Evolutionary conservation across 1,140 invertebrate species (phyloP), one percentile per base, ranked within the genome.

Genomic region (Diorhabda sublineata): DNA sequence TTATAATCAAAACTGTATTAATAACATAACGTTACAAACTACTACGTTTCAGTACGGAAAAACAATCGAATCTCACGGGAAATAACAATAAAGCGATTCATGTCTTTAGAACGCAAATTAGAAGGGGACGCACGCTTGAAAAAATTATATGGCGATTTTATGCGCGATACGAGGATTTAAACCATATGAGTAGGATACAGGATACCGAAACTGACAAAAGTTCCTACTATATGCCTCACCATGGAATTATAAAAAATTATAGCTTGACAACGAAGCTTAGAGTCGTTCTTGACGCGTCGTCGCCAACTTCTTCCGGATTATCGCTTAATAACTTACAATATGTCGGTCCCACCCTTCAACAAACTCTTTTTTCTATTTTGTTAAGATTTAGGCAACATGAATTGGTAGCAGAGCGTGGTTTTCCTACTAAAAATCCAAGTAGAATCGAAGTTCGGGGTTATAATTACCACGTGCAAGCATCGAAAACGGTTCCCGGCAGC

Each of bases 201-300:
- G 4, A n/a, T n/a, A 58, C 41, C 5, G 9, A 9, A n/a, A 58
- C n/a, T 5, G 58, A n/a, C 4, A 7, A 58, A 5, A 11, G n/a
- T 58, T 58, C 41, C 5, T 83, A 83, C 71, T 68, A 83, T 44
- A 11, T 68, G 5, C 80, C 82, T 3, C 83, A 84, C 75, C 81
- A 82, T 61, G 72, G 71, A 2, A 78, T 84, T 0, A 45, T 81
- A 2, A 73, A 73, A 6, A 71, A 77, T 26, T 66, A 76, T 2
- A 74, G 72, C 8, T 67, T 61, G 0, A 78, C 76, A 1, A 80
- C 79, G 3, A 73, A 75, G 45, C 45, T 79, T 3, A 73, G 79
- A 42, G 74, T 78, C 4, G 79, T 81, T 3, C 80, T 81, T 60
- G 79, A 81, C 62, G 78, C 73, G 0, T 79, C 77, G 0, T 69